Evolutionary conservation across 2,113 vertebrate species (phyloP), one percentile per base, ranked within the genome.

Genomic region (Hemichromis elongatus): DNA sequence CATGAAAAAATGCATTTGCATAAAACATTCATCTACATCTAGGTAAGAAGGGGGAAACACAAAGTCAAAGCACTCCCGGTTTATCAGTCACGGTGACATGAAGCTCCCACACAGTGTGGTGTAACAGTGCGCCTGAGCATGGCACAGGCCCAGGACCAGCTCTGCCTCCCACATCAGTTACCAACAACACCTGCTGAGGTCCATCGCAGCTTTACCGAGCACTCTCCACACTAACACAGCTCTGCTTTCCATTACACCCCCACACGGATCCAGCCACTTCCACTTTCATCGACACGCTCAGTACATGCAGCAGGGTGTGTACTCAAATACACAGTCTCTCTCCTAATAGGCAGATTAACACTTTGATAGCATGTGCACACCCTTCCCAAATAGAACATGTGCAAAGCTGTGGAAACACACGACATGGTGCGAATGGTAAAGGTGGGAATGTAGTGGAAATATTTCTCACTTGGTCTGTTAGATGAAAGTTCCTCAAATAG

Each of bases 261-360:
- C 61, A 2, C 86, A 68, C 30, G 52, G 79, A 47, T 56, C 47
- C 30, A 75, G 28, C 45, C 83, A 33, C 77, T 82, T 78, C 81
- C 50, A 10, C 79, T 82, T 79, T 16, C 55, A 79, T 56, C 42
- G 66, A 56, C 66, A 87, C 28, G 84, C 77, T 55, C 28, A 0
- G 26, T 1, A 1, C 26, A 5, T 2, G 9, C 50, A 77, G 40
- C 80, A 26, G 19, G 21, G 53, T 10, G 37, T 84, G 68, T 24
- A 7, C 61, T 82, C 12, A 80, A 40, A 87, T 3, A 33, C 59
- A 86, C 55, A 35, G 21, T 5, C 57, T 77, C 37, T 79, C 35
- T 77, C 56, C 24, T 77, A 59, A 75, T 66, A 81, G 81, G 18
- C 78, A 88, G 73, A 92, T 85, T 88, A 91, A 83, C 91, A 92